Evolutionary conservation across 2,113 vertebrate genomes (phyloP), one percentile per base, ranked within the genome.

Genomic region (Forbesichthys agassizii): DNA sequence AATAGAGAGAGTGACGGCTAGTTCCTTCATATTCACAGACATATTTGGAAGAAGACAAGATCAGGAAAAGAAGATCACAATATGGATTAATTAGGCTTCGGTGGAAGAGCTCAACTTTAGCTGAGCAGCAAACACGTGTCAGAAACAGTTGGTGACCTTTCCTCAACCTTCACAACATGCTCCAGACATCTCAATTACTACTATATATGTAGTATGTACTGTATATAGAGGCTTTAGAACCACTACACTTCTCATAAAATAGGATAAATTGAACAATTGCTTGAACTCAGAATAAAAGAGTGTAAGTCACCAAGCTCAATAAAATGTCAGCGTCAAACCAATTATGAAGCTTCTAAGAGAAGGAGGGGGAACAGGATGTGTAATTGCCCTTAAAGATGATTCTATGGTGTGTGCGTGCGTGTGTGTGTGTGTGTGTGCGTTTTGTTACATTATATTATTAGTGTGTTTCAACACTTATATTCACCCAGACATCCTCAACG

Each of bases 401-500:
- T n/a, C 10, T 33, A 27, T 27, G 27, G 10, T 27, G 36, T 6
- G 36, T 42, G 36, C 7, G 5, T 42, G 7, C 36, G 4, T 42
- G 27, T 3, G 2, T n/a, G 16, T 33, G 12, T 27, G 36, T 42
- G 36, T 42, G 36, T 42, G 36, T 42, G 7, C 36, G 4, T 42
- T 42, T 6, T 6, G 7, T 6, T 8, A 42, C 46, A 48, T 9
- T 36, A 4, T 11, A 12, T 51, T 60, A 60, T 68, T 59, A 33
- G 33, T 59, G 9, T 14, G 56, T 16, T 16, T 11, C 1, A 61
- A 20, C 16, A 20, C 82, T 73, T 51, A 62, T 62, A 56, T 67
- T 76, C 66, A 79, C 52, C 49, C 61, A 64, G 75, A 76, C 63
- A 64, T 77, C 68, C 65, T 27, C 10, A 33, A 51, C 74, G 74